A percentile compares a stretch with the other conserved stretches of the same genome.
These are phyloP conservation scores for Zootermopsis nevadensis DNA, from an alignment of 2,888 invertebrate species.

Conservation along the genomic window DNA sequence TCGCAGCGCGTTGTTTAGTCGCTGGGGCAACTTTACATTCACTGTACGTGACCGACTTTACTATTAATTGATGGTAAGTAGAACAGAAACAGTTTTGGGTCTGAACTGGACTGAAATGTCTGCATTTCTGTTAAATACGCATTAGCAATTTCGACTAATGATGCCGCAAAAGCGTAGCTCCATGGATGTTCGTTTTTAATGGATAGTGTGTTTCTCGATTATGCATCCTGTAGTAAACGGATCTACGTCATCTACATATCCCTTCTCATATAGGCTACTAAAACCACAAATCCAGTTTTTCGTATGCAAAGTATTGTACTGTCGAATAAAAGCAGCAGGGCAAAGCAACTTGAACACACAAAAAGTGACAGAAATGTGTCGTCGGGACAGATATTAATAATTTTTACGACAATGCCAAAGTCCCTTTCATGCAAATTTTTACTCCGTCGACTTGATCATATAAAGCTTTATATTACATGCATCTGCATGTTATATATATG, in stretches of 20 bases:
- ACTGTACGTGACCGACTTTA: too few species aligned
- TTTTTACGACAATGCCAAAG: slow-evolving; percentile 44
- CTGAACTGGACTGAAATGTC: too few species aligned
- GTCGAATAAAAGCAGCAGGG: slow-evolving; percentile 32
- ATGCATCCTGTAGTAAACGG: background rate
- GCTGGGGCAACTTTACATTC: too few species aligned
- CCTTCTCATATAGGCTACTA: slow-evolving; percentile 4
- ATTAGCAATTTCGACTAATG: too few species aligned
- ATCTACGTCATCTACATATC: background rate
- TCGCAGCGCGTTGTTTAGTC: too few species aligned
- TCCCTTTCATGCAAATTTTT: slow-evolving; percentile 39
- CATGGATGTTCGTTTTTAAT: background rate
- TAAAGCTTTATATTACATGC: slow-evolving; percentile 20
- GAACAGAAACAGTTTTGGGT: too few species aligned
- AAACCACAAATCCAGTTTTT: slow-evolving; percentile 49
- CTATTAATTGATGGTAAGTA: too few species aligned
- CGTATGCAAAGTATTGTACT: slow-evolving; percentile 43
- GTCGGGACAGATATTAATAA: slow-evolving; percentile 46
- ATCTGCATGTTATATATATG: slow-evolving; percentile 26
- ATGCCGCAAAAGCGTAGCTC: too few species aligned
- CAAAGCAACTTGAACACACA: slow-evolving; percentile 34
- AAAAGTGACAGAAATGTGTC: slow-evolving; percentile 44
- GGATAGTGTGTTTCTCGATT: background rate
- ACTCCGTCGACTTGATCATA: slow-evolving; percentile 21
- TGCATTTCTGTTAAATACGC: too few species aligned